Conservation (phyloP, 2,113 vertebrate species). For the Prunella himalayana region DNA sequence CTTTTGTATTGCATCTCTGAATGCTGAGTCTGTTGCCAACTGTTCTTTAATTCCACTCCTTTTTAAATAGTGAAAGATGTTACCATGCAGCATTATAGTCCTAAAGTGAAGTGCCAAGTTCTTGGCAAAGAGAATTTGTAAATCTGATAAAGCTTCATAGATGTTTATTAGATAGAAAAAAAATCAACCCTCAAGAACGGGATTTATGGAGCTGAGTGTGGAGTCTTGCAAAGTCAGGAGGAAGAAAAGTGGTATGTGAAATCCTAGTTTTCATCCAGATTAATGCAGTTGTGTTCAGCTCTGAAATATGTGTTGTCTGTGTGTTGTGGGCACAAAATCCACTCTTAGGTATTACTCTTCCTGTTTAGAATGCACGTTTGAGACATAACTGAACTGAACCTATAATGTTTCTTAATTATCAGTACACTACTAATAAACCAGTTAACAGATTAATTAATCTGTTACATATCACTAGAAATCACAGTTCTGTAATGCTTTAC, state of each 20-base stretch:
- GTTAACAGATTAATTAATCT: not conserved
- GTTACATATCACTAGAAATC: not conserved
- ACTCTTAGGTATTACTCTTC: not conserved
- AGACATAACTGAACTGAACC: not conserved
- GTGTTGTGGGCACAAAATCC: not conserved
- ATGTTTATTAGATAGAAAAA: not conserved
- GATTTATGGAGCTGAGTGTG: not conserved
- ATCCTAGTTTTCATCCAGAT: not conserved
- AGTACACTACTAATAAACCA: not conserved
- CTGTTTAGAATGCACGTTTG: not conserved
- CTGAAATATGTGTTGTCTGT: not conserved
- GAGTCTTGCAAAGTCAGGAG: not conserved
- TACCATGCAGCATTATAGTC: not conserved
- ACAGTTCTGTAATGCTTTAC: not conserved
- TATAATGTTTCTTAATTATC: not conserved
- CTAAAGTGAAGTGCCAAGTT: not conserved
- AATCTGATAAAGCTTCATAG: not conserved
- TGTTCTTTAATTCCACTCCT: not conserved
- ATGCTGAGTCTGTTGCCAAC: not conserved
- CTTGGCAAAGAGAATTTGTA: not conserved
- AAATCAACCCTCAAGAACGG: not conserved
- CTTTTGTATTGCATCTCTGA: not conserved
- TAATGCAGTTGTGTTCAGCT: not conserved
- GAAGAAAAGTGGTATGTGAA: not conserved
- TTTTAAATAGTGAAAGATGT: not conserved